phyloP scores from a whole-genome alignment of 2,888 invertebrate genomes.

The Harpalus rufipes region DNA sequence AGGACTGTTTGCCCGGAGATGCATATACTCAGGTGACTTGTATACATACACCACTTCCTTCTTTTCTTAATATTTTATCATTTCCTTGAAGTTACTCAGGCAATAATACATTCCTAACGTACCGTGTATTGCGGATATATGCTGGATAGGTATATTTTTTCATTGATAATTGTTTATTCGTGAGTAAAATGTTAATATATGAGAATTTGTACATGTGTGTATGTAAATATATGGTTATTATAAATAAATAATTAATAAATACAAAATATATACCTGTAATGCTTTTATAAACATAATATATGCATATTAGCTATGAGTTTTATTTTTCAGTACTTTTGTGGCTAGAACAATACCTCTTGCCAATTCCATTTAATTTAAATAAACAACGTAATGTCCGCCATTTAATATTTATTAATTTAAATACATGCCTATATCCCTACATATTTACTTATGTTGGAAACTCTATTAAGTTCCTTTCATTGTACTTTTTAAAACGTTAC shows the following conservation, averaged over 20 bases:
- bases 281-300: neutral
- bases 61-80: conserved; percentile 12
- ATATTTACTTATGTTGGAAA: no score
- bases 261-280: neutral
- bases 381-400: no score
- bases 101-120: neutral
- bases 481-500: no score
- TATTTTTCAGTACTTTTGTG: neutral
- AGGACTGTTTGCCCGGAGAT: conserved; percentile 11
- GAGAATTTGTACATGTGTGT: neutral
- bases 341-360: no score
- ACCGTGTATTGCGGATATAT: neutral
- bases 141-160: no score
- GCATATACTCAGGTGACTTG: conserved; percentile 27
- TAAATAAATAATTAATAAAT: conserved; percentile 37
- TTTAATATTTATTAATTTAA: no score
- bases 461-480: no score
- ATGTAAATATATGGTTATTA: conserved; percentile 19
- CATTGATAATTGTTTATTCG: conserved; percentile 2
- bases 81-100: neutral
- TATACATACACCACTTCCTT: neutral
- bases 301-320: neutral
- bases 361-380: no score
- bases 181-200: conserved; percentile 12
- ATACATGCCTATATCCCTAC: no score